Evolutionary conservation across 2,797 vertebrate genomes (phyloP), one percentile per base, ranked within the genome.

Genomic region (Ispidina lecontei): DNA sequence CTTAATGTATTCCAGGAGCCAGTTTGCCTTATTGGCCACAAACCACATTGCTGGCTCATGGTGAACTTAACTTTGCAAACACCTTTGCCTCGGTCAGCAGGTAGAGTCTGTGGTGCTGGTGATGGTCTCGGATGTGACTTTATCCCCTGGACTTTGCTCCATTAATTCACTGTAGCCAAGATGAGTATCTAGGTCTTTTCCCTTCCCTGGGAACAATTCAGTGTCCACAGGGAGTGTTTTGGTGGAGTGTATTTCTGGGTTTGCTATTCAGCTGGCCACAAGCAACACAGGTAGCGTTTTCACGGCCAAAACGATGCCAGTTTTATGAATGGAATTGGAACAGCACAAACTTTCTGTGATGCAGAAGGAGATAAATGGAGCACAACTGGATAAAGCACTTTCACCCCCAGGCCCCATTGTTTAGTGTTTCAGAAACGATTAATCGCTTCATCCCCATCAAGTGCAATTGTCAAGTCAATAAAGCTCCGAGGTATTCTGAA

Each of bases 351-450:
- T 93, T 83, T 3, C 4, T 55, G 16, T n/a, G 91, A 93, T 94
- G 72, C 91, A 89, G 91, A 44, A 89, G 87, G 83, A 94, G 94
- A 94, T 94, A 95, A 96, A 94, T 78, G 78, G 87, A 94, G 81
- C 91, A 78, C 88, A 92, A 95, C 91, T 65, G 87, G 90, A 85
- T 84, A 90, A 94, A 84, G 75, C 95, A 23, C 82, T 95, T 96
- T 96, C 87, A 82, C 91, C 93, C 94, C 89, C 87, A 90, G 94
- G 95, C 93, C 87, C 91, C 72, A 46, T 83, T 87, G 83, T 93
- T 94, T 73, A 94, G 95, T 54, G 84, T 91, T 96, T 95, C 95
- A 84, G 86, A 93, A 97, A 92, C 75, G 77, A 96, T 96, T 96
- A 95, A 96, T 96, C 81, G 64, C 94, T 91, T 87, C 85, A 74